phyloP scores from a whole-genome alignment of 1,140 invertebrate species.

The Anoplophora glabripennis region DNA sequence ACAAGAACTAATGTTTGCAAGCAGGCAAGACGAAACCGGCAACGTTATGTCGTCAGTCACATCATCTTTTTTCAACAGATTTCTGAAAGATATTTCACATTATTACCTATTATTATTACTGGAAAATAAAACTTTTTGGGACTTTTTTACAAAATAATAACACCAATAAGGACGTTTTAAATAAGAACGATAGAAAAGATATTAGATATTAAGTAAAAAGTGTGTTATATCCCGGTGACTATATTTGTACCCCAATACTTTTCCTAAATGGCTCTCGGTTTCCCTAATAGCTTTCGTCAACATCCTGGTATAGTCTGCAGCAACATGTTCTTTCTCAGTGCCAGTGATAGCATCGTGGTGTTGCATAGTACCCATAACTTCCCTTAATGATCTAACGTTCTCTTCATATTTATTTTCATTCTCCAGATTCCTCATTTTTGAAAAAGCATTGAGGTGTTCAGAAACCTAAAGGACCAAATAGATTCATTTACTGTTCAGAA shows the following conservation, averaged over 20 bases:
- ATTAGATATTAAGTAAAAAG: too few species aligned
- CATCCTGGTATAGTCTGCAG: constrained; percentile 68
- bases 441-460: constrained; percentile 34
- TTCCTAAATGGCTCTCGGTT: not conserved
- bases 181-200: too few species aligned
- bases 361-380: constrained; percentile 64
- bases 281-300: constrained; percentile 57
- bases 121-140: too few species aligned
- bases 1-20: constrained; percentile 62
- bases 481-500: too few species aligned
- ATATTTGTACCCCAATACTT: constrained; percentile 1
- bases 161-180: too few species aligned
- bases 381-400: constrained; percentile 33
- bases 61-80: constrained; percentile 9
- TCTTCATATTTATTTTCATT: constrained; percentile 11
- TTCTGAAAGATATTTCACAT: constrained; percentile 1
- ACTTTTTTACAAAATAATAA: not conserved
- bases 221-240: too few species aligned
- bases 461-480: constrained; percentile 54
- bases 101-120: not conserved
- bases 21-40: constrained; percentile 4
- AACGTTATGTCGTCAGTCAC: not conserved
- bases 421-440: constrained; percentile 11
- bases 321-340: constrained; percentile 72
- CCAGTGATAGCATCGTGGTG: constrained; percentile 69